Evolutionary conservation across 2,113 vertebrate genomes (phyloP).

Genomic region (Fukomys damarensis): DNA sequence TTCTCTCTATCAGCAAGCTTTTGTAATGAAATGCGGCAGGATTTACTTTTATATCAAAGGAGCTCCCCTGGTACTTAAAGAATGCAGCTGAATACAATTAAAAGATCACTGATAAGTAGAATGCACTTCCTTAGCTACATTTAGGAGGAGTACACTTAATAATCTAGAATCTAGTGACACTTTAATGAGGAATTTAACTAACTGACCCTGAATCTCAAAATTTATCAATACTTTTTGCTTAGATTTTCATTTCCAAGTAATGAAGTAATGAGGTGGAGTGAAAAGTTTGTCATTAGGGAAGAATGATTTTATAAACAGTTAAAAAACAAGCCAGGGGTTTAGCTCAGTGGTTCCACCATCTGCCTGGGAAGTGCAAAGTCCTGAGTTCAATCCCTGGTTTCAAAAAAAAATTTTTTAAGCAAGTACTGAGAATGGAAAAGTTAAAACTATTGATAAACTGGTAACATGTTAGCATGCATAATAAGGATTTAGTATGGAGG

Average conservation of each 20-base stretch:
- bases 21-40: constrained; percentile 80
- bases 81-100: constrained; percentile 80
- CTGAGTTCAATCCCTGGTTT: too few relatives aligned
- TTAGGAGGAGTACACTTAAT: constrained; percentile 67
- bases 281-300: constrained; percentile 60
- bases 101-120: constrained; percentile 78
- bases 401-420: neutral
- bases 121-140: constrained; percentile 64
- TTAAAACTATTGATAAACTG: neutral
- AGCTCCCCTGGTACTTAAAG: constrained; percentile 76
- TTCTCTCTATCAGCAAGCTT: constrained; percentile 81
- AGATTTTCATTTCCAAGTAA: constrained; percentile 74
- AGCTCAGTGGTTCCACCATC: too few relatives aligned
- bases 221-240: constrained; percentile 50
- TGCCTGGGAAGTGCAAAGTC: too few relatives aligned
- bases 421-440: constrained; percentile 12
- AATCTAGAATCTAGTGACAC: constrained; percentile 40
- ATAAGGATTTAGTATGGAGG: neutral
- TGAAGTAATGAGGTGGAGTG: constrained; percentile 77
- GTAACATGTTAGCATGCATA: neutral
- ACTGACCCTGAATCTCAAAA: constrained; percentile 64
- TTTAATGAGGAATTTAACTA: constrained; percentile 71
- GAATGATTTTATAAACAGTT: constrained; percentile 75
- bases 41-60: constrained; percentile 83
- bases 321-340: too few relatives aligned